phyloP scores from a whole-genome alignment of 1,140 invertebrate genomes.

The Phocides pigmalion region DNA sequence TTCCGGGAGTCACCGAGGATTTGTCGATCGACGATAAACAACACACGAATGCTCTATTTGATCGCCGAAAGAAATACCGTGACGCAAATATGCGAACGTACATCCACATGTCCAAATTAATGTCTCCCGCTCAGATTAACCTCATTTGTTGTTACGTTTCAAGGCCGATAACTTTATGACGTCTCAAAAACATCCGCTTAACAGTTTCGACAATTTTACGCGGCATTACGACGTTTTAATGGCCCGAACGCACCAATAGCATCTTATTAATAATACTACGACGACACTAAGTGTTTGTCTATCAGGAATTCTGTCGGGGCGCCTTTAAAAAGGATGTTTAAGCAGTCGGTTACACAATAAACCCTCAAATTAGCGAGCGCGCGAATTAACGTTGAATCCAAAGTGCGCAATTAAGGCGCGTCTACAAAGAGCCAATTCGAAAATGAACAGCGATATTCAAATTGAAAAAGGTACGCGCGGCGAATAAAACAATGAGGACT shows the following conservation, averaged over 20 bases:
- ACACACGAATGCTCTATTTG: constrained; percentile 35
- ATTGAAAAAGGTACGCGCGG: constrained; percentile 78
- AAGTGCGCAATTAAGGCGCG: constrained; percentile 77
- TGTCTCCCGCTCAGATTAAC: constrained; percentile 45
- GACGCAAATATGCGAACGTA: constrained; percentile 45
- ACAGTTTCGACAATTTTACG: constrained; percentile 20
- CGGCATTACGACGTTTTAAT: constrained; percentile 27
- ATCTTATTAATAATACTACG: constrained; percentile 28
- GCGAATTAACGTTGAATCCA: constrained; percentile 80
- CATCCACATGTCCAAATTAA: constrained; percentile 44
- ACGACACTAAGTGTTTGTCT: constrained; percentile 32
- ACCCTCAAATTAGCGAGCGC: constrained; percentile 77
- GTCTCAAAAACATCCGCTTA: constrained; percentile 29
- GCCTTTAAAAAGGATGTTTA: constrained; percentile 69
- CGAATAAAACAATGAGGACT: constrained; percentile 73
- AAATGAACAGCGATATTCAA: constrained; percentile 81
- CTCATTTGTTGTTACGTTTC: constrained; percentile 43
- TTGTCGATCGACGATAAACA: constrained; percentile 67
- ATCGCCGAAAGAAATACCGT: constrained; percentile 50
- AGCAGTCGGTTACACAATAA: constrained; percentile 69
- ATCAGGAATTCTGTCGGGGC: constrained; percentile 70
- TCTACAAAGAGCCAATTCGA: constrained; percentile 77
- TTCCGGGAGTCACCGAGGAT: constrained; percentile 59
- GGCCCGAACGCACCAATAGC: constrained; percentile 18
- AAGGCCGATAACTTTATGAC: constrained; percentile 33